phyloP scores from a whole-genome alignment of 2,797 vertebrate species.

The Balearica regulorum region DNA sequence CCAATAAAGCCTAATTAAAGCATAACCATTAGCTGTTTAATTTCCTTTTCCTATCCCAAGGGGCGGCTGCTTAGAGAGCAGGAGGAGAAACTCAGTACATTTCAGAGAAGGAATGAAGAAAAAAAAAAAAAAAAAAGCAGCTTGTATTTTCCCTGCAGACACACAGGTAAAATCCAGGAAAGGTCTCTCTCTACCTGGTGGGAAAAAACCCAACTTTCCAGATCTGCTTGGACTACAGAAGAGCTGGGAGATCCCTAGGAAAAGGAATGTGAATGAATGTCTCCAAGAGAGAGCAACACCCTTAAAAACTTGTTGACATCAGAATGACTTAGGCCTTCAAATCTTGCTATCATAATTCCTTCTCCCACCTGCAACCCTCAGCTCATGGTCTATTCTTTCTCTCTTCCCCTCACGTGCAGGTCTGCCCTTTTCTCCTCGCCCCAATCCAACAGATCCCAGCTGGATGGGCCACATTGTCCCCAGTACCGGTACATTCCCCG shows the following conservation, averaged over 20 bases:
- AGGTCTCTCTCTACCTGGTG: background rate
- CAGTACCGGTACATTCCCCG: fast-evolving
- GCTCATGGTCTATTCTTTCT: background rate
- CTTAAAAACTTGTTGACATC: background rate
- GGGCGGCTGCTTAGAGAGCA: conserved; percentile 29
- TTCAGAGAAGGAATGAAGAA: background rate
- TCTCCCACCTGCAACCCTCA: background rate
- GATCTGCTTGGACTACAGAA: background rate
- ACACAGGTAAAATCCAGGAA: background rate
- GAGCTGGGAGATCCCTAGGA: background rate
- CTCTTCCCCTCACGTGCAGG: background rate
- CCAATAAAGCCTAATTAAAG: conserved; percentile 78
- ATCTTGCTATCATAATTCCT: background rate
- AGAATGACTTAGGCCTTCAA: background rate
- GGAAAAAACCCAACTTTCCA: background rate
- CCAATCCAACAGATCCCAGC: fast-evolving
- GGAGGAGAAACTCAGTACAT: background rate
- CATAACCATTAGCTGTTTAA: conserved; percentile 73
- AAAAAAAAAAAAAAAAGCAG: background rate
- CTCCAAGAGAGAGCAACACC: background rate
- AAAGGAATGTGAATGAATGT: background rate
- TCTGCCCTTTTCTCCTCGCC: background rate
- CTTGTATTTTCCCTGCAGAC: background rate
- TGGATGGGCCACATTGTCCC: background rate
- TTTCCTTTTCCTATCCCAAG: conserved; percentile 66